Conservation (phyloP, 2,797 vertebrate genomes). For the Numenius phaeopus region DNA sequence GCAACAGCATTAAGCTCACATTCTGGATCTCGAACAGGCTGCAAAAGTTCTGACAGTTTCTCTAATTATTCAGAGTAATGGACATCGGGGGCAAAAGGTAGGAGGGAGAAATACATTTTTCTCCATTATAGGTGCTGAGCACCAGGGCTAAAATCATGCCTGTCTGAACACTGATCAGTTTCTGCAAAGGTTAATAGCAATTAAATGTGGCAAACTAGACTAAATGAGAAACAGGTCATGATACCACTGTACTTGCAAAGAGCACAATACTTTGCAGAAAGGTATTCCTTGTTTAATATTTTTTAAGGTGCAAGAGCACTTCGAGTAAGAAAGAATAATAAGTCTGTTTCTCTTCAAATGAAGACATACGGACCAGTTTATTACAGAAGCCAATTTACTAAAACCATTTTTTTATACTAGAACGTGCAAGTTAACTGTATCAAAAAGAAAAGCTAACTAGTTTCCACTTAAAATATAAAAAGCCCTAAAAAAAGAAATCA, state of each 20-base stretch:
- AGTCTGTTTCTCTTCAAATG: constrained; percentile 22
- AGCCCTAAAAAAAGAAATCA: background rate
- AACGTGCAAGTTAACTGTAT: background rate
- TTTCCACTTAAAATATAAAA: background rate
- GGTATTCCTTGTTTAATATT: constrained; percentile 75
- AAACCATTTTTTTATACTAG: background rate
- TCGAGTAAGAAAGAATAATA: constrained; percentile 41
- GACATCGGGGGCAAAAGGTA: constrained; percentile 82
- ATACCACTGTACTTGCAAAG: constrained; percentile 81
- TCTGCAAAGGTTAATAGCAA: constrained; percentile 92
- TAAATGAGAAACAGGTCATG: constrained; percentile 85
- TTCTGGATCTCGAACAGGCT: constrained; percentile 73
- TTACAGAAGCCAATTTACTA: constrained; percentile 19
- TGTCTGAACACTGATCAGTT: constrained; percentile 88
- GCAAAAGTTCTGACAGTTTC: constrained; percentile 82
- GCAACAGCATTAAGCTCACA: constrained; percentile 73
- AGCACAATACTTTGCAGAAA: constrained; percentile 76
- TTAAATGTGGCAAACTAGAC: constrained; percentile 89
- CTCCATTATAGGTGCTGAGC: constrained; percentile 82
- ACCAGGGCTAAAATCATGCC: constrained; percentile 85
- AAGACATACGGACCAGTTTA: constrained; percentile 19
- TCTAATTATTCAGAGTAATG: constrained; percentile 86
- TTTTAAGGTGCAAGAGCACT: constrained; percentile 55
- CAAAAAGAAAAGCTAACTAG: background rate
- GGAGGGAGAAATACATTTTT: constrained; percentile 81